Conservation (phyloP, 1,140 invertebrate species). For the Drosophila nannoptera region DNA sequence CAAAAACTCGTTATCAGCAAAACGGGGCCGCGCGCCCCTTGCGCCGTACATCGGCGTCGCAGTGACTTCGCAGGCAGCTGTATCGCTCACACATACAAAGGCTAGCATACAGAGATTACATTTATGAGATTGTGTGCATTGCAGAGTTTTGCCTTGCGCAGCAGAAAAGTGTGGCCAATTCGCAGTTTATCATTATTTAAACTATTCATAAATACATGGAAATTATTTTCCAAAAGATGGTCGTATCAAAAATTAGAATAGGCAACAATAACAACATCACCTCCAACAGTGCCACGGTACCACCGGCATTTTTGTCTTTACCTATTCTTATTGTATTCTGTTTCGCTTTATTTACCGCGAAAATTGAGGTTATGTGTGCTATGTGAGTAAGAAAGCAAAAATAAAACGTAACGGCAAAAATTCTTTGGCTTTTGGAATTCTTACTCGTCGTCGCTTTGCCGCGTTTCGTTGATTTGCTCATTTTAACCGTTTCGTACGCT, state of each 20-base stretch:
- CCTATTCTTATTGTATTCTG: constrained; percentile 33
- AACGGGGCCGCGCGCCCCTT: not conserved
- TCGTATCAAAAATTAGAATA: not conserved
- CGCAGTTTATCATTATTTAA: constrained; percentile 31
- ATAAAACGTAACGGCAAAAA: constrained; percentile 36
- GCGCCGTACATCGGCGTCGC: constrained; percentile 5
- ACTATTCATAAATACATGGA: constrained; percentile 30
- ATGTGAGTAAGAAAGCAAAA: constrained; percentile 10
- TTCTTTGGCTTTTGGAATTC: constrained; percentile 45
- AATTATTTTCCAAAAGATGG: constrained; percentile 14
- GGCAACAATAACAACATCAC: constrained; percentile 12
- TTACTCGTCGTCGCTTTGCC: constrained; percentile 26
- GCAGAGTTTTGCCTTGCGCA: constrained; percentile 7
- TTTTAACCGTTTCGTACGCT: constrained; percentile 39
- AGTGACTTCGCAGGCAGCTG: constrained; percentile 18
- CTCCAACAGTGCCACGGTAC: constrained; percentile 15
- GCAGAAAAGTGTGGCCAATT: constrained; percentile 24
- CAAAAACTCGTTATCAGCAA: constrained; percentile 35
- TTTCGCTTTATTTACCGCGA: constrained; percentile 49
- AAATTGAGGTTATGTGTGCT: constrained; percentile 44
- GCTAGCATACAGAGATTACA: not conserved
- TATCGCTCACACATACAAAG: not conserved
- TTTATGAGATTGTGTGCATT: not conserved
- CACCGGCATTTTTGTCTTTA: constrained; percentile 35
- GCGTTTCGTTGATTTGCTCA: constrained; percentile 37